phyloP scores from a whole-genome alignment of 2,113 vertebrate genomes.

The Oceanites oceanicus region DNA sequence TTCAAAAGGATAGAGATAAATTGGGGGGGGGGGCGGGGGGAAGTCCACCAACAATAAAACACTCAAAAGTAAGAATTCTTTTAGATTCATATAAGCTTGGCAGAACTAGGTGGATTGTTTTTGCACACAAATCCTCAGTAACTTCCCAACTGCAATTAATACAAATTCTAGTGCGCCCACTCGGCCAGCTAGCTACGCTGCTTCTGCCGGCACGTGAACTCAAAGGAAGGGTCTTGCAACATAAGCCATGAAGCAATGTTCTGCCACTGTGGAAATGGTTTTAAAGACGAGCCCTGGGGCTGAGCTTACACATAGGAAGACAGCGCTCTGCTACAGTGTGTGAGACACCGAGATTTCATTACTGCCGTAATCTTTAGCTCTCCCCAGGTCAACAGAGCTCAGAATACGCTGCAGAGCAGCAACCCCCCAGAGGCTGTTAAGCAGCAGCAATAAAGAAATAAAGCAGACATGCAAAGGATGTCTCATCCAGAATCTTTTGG shows the following conservation, averaged over 20 bases:
- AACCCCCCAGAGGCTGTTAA: neutral
- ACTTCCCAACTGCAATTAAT: neutral
- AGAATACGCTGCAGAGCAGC: neutral
- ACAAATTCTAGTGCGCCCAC: neutral
- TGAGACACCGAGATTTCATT: neutral
- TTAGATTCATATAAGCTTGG: neutral
- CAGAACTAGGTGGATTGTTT: neutral
- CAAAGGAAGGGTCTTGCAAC: neutral
- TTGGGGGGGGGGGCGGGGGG: fast-evolving
- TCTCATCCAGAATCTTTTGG: slow-evolving; percentile 14
- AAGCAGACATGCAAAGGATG: slow-evolving; percentile 11
- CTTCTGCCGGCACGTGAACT: neutral
- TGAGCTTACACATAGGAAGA: neutral
- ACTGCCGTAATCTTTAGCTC: neutral
- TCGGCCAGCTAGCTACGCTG: neutral
- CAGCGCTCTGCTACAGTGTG: neutral
- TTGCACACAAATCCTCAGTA: neutral
- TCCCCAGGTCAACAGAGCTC: neutral
- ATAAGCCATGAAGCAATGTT: neutral
- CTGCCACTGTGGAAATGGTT: neutral
- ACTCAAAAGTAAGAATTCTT: neutral
- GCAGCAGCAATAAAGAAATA: slow-evolving; percentile 31
- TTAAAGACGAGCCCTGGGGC: neutral
- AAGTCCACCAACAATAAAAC: neutral
- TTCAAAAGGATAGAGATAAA: neutral